phyloP scores from a whole-genome alignment of 2,113 vertebrate genomes.

The Nettapus auritus region DNA sequence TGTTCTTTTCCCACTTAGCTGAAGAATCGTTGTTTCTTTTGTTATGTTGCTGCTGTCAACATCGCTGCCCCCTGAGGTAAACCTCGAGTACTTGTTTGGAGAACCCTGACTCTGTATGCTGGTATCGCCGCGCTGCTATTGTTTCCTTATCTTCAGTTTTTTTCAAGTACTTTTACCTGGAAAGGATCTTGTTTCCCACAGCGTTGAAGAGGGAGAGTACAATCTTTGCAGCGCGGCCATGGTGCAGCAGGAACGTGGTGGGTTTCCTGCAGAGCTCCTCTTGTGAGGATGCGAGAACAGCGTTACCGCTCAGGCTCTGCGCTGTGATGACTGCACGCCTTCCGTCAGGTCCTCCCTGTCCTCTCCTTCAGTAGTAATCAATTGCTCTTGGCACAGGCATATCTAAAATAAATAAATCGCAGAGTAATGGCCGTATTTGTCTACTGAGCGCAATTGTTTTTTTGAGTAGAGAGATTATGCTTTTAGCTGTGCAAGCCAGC shows the following conservation, averaged over 20 bases:
- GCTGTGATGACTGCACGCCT: background rate
- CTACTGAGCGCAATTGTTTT: background rate
- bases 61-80: background rate
- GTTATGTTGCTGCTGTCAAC: fast-evolving
- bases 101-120: background rate
- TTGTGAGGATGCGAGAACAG: background rate
- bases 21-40: background rate
- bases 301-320: background rate
- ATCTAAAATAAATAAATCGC: constrained; percentile 5
- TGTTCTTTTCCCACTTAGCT: background rate
- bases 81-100: background rate
- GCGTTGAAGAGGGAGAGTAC: background rate
- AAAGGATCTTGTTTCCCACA: background rate
- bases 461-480: background rate
- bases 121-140: fast-evolving
- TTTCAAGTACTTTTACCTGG: background rate
- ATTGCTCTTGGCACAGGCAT: background rate
- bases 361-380: background rate
- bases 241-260: background rate
- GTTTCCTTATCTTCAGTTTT: background rate
- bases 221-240: too few relatives aligned
- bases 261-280: background rate
- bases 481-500: fast-evolving
- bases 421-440: background rate
- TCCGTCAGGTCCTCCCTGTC: fast-evolving